Evolutionary conservation across 2,797 vertebrate species (phyloP), one percentile per base, ranked within the genome.

Genomic region (Enteromius argenteus): DNA sequence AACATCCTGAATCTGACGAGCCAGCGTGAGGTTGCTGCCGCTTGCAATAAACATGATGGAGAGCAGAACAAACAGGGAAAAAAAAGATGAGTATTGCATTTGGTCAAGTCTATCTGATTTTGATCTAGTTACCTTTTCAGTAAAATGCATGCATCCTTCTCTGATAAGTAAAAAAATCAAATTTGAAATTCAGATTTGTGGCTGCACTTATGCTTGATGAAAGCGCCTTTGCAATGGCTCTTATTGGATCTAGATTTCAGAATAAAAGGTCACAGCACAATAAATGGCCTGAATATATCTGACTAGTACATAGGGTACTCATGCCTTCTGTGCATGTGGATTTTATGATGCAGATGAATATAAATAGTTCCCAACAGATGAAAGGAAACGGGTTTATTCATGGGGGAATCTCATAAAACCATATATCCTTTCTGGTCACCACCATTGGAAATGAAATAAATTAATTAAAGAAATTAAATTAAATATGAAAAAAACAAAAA

Each of bases 71-170:
- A 60, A 72, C 53, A 11, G 30, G 19, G 44, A 1, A 9, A 35
- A 64, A 42, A 64, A 42, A 75, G 60, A 76, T 67, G 46, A 76
- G 62, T 76, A 51, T 67, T 37, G 78, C 78, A 53, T 79, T 83
- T 17, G 17, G 35, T 67, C 6, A 21, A 42, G 5, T 53, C 21
- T 32, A n/a, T 82, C 60, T 53, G 19, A 67, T 42, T 42, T 76
- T 68, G 35, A 56, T 76, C 81, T 39, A 9, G 72, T 83, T 83
- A 83, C 27, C 17, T 21, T 75, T 67, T 67, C 60, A 75, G 32
- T 83, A 2, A 74, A 66, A 17, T 51, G 64, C 62, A 23, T 10
- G 49, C 42, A 49, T 64, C 58, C 30, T 37, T 62, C 27, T 51
- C 30, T 21, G 27, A 82, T 23, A 14, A 74, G 35, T 60, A 42